These are phyloP conservation scores for Odocoileus hemionus DNA, from an alignment of 2,113 vertebrate genomes.

Conservation along the genomic window DNA sequence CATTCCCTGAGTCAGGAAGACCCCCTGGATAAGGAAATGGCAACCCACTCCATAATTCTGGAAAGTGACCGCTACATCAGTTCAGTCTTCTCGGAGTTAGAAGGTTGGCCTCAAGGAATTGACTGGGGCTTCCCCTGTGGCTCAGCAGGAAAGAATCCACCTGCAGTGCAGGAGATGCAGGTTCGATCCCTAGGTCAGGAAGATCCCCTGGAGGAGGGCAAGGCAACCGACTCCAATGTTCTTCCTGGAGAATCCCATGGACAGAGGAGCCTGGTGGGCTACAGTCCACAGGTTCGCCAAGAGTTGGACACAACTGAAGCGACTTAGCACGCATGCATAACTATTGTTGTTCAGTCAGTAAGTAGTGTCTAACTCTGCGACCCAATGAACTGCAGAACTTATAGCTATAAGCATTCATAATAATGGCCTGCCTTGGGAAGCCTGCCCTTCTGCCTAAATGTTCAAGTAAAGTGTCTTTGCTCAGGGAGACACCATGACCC, in stretches of 20 bases:
- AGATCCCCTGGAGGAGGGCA: neutral
- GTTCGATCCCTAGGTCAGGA: neutral
- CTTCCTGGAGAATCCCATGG: neutral
- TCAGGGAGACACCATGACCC: neutral
- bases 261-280: neutral
- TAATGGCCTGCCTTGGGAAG: neutral
- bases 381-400: neutral
- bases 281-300: neutral
- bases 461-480: neutral
- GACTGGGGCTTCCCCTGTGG: neutral
- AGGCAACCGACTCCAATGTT: neutral
- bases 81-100: neutral
- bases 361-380: neutral
- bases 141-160: neutral
- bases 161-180: neutral
- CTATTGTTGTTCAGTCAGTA: neutral
- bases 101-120: neutral
- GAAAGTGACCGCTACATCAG: neutral
- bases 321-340: neutral
- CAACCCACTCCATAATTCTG: neutral
- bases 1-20: neutral
- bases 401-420: neutral
- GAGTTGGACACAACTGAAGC: neutral
- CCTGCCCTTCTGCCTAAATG: neutral
- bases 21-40: neutral